Evolutionary conservation across 2,888 invertebrate species (phyloP), one percentile per base, ranked within the genome.

Genomic region (Toxonevra muliebris): DNA sequence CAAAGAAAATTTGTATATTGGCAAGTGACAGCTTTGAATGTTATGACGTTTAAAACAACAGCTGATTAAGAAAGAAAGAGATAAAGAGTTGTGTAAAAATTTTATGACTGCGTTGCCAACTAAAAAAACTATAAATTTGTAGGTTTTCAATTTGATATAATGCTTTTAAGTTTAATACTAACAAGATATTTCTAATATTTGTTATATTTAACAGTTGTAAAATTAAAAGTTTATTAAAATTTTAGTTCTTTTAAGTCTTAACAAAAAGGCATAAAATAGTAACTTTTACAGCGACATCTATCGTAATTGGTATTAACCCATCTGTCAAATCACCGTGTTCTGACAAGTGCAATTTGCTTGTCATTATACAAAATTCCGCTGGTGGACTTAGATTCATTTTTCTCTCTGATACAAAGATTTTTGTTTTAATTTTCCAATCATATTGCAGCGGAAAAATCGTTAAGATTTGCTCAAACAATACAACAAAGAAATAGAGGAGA

Each of bases 341-440:
- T 67, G 68, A 71, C 71, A 72, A 63, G 20, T 72, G 58, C 61
- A 67, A 64, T 67, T 61, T 66, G 69, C 67, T 72, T 70, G 73
- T 73, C 71, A 70, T 48, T 52, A 17, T 41, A 50, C 19, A 40
- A 40, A 13, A 12, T 17, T 40, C 15, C 12, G 40, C 17, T 12
- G 30, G 30, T 43, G 15, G 17, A 40, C 41, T 65, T 48, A 17
- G 20, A 52, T 52, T n/a, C n/a, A n/a, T n/a, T n/a, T 30, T 30
- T 30, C 7, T 30, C 30, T 4, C 2, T 7, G 7, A 30, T 30
- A 30, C 2, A 30, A 30, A 30, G 7, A 30, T 30, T n/a, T 20
- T 17, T 30, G 19, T 15, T 17, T 30, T 48, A 9, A 15, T n/a
- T 48, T 64, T 55, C 8, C 48, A n/a, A 45, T 50, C 40, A 20